Base-by-base conservation (phyloP, 1,140 invertebrate species). In the Trichomalopsis sarcophagae region DNA sequence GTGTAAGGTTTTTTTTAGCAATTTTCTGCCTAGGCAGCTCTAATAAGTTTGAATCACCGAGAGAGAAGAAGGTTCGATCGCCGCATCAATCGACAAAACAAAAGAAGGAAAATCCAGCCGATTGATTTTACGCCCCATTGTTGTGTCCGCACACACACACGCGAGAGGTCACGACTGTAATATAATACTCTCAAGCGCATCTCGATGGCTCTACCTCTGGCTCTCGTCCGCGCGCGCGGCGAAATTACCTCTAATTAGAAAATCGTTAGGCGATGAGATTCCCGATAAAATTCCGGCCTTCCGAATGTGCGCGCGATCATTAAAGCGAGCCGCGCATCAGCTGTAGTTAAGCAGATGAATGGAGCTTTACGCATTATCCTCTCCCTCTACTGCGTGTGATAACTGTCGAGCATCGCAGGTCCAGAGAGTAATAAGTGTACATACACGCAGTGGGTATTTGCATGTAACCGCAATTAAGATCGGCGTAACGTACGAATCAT, bases 391-490 rank as follows among this genome's bases (percentile, higher is more conserved):
- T 9, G 75, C 44, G 75, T 50, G 75, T 50, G 75, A 77, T 77
- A 77, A 77, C 55, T 62, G 21, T 47, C 27, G 40, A 50, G 44
- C 5, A 36, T 36, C 33, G 0, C 44, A 62, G 55, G 75, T 47
- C 10, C 27, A 77, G 75, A 50, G 17, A 5, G 13, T 55, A 27
- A 55, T 55, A 55, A 0, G n/a, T 7, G n/a, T 6, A n/a, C 7
- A 62, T 1, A 7, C 88, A 89, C 87, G 84, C 87, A 68, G 84
- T 14, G 21, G 6, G 78, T 84, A 91, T 91, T 91, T 91, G 90
- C 90, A 91, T 92, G 86, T 81, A 90, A 88, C 87, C 82, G 90
- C 88, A 91, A 92, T 92, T 91, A 92, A 91, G 90, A 88, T 88
- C 50, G 75, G 86, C 87, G 87, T 89, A 88, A 90, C 89, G 50